A percentile compares a stretch with the other conserved stretches of the same genome.
phyloP scores from a whole-genome alignment of 2,888 invertebrate genomes.

The Drosophila testacea region DNA sequence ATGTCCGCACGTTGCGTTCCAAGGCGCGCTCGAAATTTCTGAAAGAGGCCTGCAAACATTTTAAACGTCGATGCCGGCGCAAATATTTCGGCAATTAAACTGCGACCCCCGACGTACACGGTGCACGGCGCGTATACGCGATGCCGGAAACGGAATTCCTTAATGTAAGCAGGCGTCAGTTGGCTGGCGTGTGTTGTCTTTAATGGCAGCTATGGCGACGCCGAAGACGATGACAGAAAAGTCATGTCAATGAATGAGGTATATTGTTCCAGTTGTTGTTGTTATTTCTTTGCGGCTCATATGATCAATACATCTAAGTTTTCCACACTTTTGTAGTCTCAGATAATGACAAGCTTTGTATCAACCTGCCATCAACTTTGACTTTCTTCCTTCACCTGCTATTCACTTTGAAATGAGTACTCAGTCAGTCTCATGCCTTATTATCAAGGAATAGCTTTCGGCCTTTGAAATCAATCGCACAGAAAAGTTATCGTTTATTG shows the following conservation, averaged over 20 bases:
- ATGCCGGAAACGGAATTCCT: constrained; percentile 61
- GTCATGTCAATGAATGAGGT: constrained; percentile 16
- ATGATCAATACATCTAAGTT: constrained; percentile 13
- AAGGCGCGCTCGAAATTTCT: constrained; percentile 24
- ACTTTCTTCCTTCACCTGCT: constrained; percentile 22
- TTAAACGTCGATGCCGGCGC: constrained; percentile 39
- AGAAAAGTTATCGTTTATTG: constrained; percentile 8
- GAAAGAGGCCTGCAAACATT: constrained; percentile 43
- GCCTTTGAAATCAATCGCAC: constrained; percentile 28
- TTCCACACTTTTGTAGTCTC: constrained; percentile 31
- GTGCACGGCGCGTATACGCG: constrained; percentile 58
- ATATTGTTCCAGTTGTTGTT: constrained; percentile 15
- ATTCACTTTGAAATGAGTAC: constrained; percentile 1
- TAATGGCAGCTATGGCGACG: constrained; percentile 72
- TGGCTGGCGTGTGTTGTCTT: constrained; percentile 73
- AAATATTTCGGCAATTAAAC: constrained; percentile 74
- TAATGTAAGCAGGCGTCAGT: constrained; percentile 76
- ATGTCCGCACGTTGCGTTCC: constrained; percentile 40
- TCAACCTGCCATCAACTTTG: constrained; percentile 21
- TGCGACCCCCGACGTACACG: constrained; percentile 17
- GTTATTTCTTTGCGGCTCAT: constrained; percentile 15
- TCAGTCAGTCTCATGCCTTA: constrained; percentile 8
- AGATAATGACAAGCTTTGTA: constrained; percentile 36
- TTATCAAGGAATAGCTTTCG: constrained; percentile 3
- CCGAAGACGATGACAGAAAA: constrained; percentile 5